phyloP scores from a whole-genome alignment of 1,140 invertebrate species.

The Nephotettix cincticeps region DNA sequence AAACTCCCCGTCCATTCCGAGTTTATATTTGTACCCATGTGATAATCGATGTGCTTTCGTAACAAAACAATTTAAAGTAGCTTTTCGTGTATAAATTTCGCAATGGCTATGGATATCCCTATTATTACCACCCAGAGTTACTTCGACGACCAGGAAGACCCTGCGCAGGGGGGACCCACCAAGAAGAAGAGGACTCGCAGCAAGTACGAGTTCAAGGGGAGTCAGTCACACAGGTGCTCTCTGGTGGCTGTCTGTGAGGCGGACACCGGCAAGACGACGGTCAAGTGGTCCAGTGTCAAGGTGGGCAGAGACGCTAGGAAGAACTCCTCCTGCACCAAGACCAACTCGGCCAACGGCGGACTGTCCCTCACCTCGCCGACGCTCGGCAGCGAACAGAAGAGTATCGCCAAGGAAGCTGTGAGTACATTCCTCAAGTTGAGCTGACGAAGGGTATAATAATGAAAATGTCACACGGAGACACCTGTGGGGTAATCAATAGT shows the following conservation, averaged over 20 bases:
- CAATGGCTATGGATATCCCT: slow-evolving; percentile 36
- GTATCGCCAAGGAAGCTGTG: not conserved
- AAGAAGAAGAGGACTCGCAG: slow-evolving; percentile 12
- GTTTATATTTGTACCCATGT: slow-evolving; percentile 4
- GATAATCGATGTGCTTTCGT: slow-evolving; percentile 18
- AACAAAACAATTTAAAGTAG: not conserved
- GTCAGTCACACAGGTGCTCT: slow-evolving; percentile 34
- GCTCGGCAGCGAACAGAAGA: slow-evolving; percentile 3
- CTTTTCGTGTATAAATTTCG: not conserved
- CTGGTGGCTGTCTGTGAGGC: slow-evolving; percentile 35
- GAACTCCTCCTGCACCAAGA: slow-evolving; percentile 33
- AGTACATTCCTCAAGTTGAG: no score
- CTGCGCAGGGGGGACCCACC: not conserved
- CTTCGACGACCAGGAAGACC: slow-evolving; percentile 28
- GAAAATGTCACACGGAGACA: no score
- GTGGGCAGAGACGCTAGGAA: slow-evolving; percentile 27
- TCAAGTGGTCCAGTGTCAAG: slow-evolving; percentile 38
- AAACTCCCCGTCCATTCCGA: not conserved
- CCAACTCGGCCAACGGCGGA: slow-evolving; percentile 37
- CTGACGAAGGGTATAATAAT: no score
- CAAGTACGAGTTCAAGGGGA: slow-evolving; percentile 38
- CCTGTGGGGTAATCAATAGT: no score
- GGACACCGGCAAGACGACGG: slow-evolving; percentile 29
- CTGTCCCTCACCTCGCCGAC: slow-evolving; percentile 32
- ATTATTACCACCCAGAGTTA: slow-evolving; percentile 36